phyloP scores from a whole-genome alignment of 92 coral and sea anemone genomes.

The Umimayanthus chanpuru region DNA sequence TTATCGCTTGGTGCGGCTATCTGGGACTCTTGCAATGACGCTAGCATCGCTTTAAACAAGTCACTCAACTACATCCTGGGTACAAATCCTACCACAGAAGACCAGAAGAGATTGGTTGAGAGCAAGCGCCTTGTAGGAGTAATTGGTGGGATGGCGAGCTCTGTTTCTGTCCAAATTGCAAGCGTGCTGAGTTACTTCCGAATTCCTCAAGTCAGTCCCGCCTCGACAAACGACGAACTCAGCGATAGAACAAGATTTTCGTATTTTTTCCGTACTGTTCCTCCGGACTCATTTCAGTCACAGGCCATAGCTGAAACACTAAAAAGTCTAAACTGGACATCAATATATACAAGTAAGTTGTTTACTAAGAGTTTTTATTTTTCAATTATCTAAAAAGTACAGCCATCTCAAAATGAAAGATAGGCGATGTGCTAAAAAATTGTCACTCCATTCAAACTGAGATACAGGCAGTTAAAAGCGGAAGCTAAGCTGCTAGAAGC shows the following conservation, averaged over 20 bases:
- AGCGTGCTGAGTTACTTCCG: conserved; percentile 17
- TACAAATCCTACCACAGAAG: not conserved
- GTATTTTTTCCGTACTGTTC: conserved; percentile 21
- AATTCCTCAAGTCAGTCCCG: conserved; percentile 25
- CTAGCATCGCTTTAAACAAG: not conserved
- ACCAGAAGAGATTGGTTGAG: not conserved
- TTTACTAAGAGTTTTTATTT: not conserved
- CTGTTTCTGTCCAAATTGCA: conserved; percentile 20
- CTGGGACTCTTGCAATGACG: conserved; percentile 5
- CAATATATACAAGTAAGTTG: conserved; percentile 5
- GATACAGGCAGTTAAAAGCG: no score
- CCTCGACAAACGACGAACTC: conserved; percentile 9
- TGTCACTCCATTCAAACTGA: no score
- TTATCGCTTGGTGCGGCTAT: conserved; percentile 4
- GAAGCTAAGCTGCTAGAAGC: no score
- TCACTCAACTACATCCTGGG: not conserved
- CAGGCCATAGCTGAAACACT: conserved; percentile 8
- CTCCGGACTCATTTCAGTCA: conserved; percentile 21
- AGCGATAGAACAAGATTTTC: not conserved
- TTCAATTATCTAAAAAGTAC: not conserved
- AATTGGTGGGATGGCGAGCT: conserved; percentile 21
- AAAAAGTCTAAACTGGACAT: not conserved
- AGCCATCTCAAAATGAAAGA: no score
- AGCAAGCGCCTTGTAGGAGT: conserved; percentile 2
- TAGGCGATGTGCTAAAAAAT: not conserved